phyloP scores from a whole-genome alignment of 2,797 vertebrate species.

The Paguma larvata region DNA sequence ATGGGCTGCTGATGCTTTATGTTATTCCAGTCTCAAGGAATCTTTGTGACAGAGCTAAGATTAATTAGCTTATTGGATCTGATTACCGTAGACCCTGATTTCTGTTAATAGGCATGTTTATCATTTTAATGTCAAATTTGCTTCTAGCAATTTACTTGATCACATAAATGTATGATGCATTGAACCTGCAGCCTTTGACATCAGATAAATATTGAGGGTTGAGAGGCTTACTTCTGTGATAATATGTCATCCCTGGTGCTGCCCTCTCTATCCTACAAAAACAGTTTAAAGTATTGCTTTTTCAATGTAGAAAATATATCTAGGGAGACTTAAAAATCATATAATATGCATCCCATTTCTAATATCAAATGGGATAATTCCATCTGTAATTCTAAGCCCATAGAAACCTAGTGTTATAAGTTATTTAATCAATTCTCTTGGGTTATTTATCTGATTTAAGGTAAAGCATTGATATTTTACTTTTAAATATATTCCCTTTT shows the following conservation, averaged over 20 bases:
- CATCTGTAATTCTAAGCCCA: neutral
- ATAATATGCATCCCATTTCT: neutral
- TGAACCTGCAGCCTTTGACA: slow-evolving; percentile 69
- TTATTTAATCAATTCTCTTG: neutral
- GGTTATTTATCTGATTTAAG: neutral
- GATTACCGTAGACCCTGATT: slow-evolving; percentile 73
- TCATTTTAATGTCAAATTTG: slow-evolving; percentile 79
- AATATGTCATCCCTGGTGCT: neutral
- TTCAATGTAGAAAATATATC: slow-evolving; percentile 13
- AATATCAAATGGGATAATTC: neutral
- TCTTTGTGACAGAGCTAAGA: slow-evolving; percentile 68
- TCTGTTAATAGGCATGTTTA: slow-evolving; percentile 67
- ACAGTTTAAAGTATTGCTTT: slow-evolving; percentile 4
- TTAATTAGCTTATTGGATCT: slow-evolving; percentile 78
- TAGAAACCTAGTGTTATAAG: neutral
- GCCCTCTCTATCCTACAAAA: neutral
- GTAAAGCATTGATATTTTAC: neutral
- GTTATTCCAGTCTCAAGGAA: slow-evolving; percentile 68
- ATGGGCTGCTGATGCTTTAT: slow-evolving; percentile 51
- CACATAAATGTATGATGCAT: slow-evolving; percentile 40
- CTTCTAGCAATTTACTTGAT: slow-evolving; percentile 75
- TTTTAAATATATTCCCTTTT: neutral
- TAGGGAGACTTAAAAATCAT: neutral
- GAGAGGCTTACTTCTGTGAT: slow-evolving; percentile 27
- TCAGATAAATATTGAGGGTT: slow-evolving; percentile 71